Evolutionary conservation across 2,113 vertebrate genomes (phyloP).

Genomic region (Sapayoa aenigma): DNA sequence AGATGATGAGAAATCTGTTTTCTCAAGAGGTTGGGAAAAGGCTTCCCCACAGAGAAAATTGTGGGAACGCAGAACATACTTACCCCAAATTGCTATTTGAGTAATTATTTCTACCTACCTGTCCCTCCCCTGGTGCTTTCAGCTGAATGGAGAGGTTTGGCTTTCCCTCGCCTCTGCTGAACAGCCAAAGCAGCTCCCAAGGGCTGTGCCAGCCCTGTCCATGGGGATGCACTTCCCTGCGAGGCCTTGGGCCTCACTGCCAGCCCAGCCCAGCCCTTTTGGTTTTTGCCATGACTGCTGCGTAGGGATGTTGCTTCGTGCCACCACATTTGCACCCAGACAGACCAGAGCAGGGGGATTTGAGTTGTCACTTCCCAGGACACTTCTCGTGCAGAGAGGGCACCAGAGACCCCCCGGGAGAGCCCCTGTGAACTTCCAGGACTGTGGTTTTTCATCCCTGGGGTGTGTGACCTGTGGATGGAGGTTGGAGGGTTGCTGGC

Average conservation of each 20-base stretch:
- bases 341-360: accelerated
- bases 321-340: too few species aligned
- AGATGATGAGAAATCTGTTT: background rate
- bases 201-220: background rate
- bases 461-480: background rate
- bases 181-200: background rate
- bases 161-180: background rate
- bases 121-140: background rate
- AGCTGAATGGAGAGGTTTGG: background rate
- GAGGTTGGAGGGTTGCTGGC: background rate
- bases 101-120: background rate
- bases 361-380: background rate
- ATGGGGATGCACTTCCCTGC: accelerated
- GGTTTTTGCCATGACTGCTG: background rate
- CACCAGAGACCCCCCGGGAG: background rate
- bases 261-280: background rate
- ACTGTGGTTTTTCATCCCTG: accelerated
- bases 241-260: background rate
- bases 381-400: background rate
- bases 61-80: background rate
- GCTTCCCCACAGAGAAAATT: background rate
- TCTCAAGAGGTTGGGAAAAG: background rate
- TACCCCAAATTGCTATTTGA: background rate
- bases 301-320: background rate
- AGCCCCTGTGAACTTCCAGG: background rate